Percentiles rank a stretch among this genome's conserved stretches.
These are phyloP conservation scores for Hypothenemus hampei DNA, from an alignment of 1,140 invertebrate genomes.

Conservation along the genomic window DNA sequence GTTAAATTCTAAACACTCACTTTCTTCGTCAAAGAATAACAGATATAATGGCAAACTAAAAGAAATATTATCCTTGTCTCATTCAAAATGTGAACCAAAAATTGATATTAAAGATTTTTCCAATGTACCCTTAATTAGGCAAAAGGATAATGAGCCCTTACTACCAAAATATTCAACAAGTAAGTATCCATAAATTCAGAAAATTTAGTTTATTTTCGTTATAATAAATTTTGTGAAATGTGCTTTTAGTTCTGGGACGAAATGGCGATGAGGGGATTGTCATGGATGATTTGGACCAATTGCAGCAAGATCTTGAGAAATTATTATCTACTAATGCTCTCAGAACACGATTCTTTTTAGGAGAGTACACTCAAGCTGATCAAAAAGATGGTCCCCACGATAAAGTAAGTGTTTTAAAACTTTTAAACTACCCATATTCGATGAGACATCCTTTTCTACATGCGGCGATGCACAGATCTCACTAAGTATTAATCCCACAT, in stretches of 20 bases:
- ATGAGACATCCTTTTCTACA: no score
- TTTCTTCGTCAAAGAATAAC: constrained; percentile 15
- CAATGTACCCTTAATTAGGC: constrained; percentile 36
- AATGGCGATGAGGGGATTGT: constrained; percentile 58
- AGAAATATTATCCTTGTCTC: constrained; percentile 23
- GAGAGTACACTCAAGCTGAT: constrained; percentile 67
- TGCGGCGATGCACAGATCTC: no score
- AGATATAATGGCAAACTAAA: constrained; percentile 29
- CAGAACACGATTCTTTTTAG: constrained; percentile 67
- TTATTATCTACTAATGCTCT: constrained; percentile 76
- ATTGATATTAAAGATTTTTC: constrained; percentile 27
- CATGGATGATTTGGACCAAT: constrained; percentile 70
- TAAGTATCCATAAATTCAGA: constrained; percentile 25
- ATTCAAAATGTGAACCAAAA: constrained; percentile 3
- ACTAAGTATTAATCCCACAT: no score
- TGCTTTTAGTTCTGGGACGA: constrained; percentile 52
- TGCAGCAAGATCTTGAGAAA: constrained; percentile 85
- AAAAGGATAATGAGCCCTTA: constrained; percentile 49
- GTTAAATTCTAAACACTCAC: constrained; percentile 19
- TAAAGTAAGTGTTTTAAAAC: constrained; percentile 49
- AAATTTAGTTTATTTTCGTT: neutral
- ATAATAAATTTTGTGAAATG: neutral
- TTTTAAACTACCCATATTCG: no score
- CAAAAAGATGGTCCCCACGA: constrained; percentile 64
- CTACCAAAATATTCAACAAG: constrained; percentile 51